Evolutionary conservation across 2,888 invertebrate genomes (phyloP), one percentile per base, ranked within the genome.

Genomic region (Epinotia bilunana): DNA sequence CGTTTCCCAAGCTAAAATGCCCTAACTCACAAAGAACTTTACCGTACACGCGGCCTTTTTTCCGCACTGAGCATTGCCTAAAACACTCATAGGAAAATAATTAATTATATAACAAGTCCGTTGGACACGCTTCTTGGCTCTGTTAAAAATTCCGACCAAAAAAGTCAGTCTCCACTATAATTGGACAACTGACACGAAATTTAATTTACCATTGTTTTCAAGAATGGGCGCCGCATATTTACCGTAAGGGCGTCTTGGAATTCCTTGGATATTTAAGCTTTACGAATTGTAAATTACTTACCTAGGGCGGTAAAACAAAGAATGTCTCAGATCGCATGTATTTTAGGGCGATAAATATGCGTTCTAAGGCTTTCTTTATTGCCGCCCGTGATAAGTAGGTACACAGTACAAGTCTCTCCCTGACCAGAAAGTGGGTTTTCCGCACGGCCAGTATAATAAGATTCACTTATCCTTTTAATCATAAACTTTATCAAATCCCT

Each of bases 41-140:
- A 6, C 28, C n/a, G 53, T 6, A 12, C 9, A 53, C n/a, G 49
- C 49, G 23, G 11, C 33, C 6, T n/a, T 23, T 5, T 18, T 12
- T n/a, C 16, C 13, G n/a, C 7, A 49, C 11, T n/a, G 23, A 39
- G 12, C 58, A 58, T 6, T 61, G 69, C 74, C 57, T 53, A 39
- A 39, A 74, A 61, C 53, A 60, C 70, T 64, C 58, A 74, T 65
- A 74, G 74, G 33, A 74, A 74, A 74, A 71, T 74, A 74, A 74
- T 74, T 74, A 74, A 74, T 70, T 74, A 71, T 53, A 60, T 60
- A 9, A 74, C n/a, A 46, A 65, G 58, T 55, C 64, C 39, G 74
- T 61, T 64, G 64, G 74, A 60, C 70, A 74, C 74, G 74, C 20
- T 71, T 13, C 70, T 16, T 74, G 74, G 28, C n/a, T 64, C 23